These are phyloP conservation scores for Chaetophractus vellerosus DNA, from an alignment of 2,797 vertebrate genomes.

Conservation along the genomic window DNA sequence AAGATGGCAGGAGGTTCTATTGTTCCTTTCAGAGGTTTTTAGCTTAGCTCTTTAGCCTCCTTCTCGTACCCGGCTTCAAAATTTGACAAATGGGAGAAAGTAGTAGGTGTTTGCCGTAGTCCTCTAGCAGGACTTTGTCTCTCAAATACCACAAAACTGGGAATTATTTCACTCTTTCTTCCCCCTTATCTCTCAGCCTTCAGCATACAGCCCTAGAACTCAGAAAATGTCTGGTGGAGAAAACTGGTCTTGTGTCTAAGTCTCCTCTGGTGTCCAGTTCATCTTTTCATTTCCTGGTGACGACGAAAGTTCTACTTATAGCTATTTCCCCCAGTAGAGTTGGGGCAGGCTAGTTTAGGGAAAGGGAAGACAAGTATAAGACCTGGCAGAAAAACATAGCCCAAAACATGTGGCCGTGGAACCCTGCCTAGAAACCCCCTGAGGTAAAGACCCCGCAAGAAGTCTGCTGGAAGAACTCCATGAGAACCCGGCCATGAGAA, in stretches of 20 bases:
- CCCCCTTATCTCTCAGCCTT: neutral
- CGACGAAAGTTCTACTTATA: neutral
- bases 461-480: too few species aligned
- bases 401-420: too few species aligned
- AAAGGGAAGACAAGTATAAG: too few species aligned
- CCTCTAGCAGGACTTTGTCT: neutral
- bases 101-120: neutral
- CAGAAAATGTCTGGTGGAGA: neutral
- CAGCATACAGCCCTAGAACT: neutral
- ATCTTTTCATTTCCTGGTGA: neutral
- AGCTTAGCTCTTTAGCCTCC: too few species aligned
- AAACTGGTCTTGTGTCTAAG: neutral
- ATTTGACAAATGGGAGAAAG: neutral
- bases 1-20: too few species aligned
- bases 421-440: too few species aligned
- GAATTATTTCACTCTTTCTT: neutral
- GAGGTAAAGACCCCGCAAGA: too few species aligned
- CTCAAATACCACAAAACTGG: neutral
- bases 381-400: too few species aligned
- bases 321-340: neutral
- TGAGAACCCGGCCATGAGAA: too few species aligned
- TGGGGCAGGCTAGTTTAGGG: too few species aligned
- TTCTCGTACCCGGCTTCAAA: too few species aligned
- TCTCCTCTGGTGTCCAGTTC: neutral
- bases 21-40: too few species aligned